Evolutionary conservation across 2,888 invertebrate species (phyloP).

Genomic region (Scaptomyza flava): DNA sequence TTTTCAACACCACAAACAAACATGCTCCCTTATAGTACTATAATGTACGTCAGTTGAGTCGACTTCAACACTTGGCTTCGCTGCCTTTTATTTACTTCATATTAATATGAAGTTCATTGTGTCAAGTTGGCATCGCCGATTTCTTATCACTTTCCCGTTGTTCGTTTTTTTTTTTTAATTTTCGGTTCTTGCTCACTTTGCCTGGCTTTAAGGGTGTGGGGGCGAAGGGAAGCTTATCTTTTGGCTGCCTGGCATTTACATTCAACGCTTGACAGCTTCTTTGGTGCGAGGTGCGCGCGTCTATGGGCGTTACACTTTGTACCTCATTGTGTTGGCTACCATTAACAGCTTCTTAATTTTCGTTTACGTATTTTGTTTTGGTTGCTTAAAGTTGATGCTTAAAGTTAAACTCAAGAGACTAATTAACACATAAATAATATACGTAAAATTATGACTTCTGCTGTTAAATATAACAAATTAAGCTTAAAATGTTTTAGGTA

Average conservation of each 20-base stretch:
- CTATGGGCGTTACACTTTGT: constrained; percentile 30
- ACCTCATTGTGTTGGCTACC: constrained; percentile 35
- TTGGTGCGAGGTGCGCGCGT: constrained; percentile 27
- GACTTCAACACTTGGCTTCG: constrained; percentile 47
- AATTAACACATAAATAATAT: constrained; percentile 23
- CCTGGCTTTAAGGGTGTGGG: constrained; percentile 43
- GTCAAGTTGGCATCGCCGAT: constrained; percentile 76
- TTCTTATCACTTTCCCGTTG: constrained; percentile 65
- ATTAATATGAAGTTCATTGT: constrained; percentile 79
- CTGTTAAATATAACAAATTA: background rate
- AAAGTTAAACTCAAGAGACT: constrained; percentile 5
- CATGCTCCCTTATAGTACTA: constrained; percentile 12
- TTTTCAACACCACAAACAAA: constrained; percentile 62
- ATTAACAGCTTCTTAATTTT: background rate
- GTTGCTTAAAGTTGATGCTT: constrained; percentile 6
- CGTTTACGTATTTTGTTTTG: background rate
- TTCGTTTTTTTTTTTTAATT: constrained; percentile 61
- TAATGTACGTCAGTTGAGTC: constrained; percentile 64
- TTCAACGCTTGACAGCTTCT: constrained; percentile 77
- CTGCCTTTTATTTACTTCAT: constrained; percentile 74
- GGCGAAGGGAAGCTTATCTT: constrained; percentile 60
- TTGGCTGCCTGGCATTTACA: constrained; percentile 77
- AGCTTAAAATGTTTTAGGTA: background rate
- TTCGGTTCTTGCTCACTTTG: constrained; percentile 45
- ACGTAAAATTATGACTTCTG: background rate